Conservation (phyloP, 2,113 vertebrate species). For the Trematocara zebra region DNA sequence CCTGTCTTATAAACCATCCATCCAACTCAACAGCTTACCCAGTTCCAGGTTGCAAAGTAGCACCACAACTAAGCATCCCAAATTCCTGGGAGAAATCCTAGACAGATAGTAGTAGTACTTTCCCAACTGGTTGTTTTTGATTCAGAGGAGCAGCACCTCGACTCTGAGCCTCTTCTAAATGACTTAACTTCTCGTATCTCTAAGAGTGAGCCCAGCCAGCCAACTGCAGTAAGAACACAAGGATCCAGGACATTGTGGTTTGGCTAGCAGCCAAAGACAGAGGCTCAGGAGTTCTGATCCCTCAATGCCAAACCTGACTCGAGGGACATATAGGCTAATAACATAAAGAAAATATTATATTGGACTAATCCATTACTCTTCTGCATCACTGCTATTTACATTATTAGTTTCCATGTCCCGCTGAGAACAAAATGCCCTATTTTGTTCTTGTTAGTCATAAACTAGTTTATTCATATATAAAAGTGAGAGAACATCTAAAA, state of each 20-base stretch:
- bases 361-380: neutral
- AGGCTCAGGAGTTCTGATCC: neutral
- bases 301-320: neutral
- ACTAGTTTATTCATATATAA: neutral
- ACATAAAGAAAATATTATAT: neutral
- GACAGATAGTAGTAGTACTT: neutral
- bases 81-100: neutral
- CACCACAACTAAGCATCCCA: neutral
- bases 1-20: neutral
- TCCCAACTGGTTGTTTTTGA: neutral
- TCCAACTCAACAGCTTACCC: neutral
- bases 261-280: neutral
- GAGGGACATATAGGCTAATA: neutral
- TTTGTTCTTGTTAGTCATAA: neutral
- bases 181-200: neutral
- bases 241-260: neutral
- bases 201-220: neutral
- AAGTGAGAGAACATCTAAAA: slow-evolving; percentile 42
- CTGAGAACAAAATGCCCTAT: neutral
- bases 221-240: neutral
- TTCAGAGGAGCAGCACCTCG: neutral
- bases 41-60: neutral
- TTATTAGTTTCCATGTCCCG: neutral
- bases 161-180: neutral
- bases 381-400: neutral